Conservation (phyloP, 2,113 vertebrate species). For the Tringa solitaria region DNA sequence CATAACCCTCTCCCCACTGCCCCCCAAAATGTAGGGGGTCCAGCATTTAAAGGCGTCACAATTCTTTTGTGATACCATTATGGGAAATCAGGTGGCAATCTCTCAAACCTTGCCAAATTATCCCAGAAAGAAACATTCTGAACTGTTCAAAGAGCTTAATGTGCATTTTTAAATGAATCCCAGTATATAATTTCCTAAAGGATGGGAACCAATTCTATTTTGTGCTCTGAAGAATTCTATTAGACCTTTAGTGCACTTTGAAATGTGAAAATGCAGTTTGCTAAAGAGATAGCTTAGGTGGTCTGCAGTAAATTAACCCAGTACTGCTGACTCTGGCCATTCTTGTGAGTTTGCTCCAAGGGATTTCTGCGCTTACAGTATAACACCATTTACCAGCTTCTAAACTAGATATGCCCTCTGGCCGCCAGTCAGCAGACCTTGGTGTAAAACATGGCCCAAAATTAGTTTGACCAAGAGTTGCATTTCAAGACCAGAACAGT, state of each 20-base stretch:
- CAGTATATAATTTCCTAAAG: not conserved
- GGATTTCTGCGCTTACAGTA: slow-evolving; percentile 6
- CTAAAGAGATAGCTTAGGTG: slow-evolving; percentile 43
- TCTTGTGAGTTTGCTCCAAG: not conserved
- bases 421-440: slow-evolving; percentile 8
- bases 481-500: not conserved
- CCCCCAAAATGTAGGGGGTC: not conserved
- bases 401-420: slow-evolving; percentile 41
- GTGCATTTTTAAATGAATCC: not conserved
- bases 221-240: slow-evolving; percentile 12
- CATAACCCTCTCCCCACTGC: rapidly evolving
- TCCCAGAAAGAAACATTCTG: not conserved
- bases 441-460: not conserved
- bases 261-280: slow-evolving; percentile 22
- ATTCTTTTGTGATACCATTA: not conserved
- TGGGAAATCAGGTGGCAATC: not conserved
- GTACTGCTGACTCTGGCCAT: slow-evolving; percentile 34
- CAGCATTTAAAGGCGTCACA: not conserved
- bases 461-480: not conserved
- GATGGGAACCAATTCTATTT: not conserved
- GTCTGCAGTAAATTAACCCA: slow-evolving; percentile 38
- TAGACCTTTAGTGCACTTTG: not conserved
- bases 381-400: slow-evolving; percentile 43
- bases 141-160: not conserved
- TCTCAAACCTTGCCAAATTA: not conserved